Conservation (phyloP, 2,888 invertebrate species). For the Pammene aurita region DNA sequence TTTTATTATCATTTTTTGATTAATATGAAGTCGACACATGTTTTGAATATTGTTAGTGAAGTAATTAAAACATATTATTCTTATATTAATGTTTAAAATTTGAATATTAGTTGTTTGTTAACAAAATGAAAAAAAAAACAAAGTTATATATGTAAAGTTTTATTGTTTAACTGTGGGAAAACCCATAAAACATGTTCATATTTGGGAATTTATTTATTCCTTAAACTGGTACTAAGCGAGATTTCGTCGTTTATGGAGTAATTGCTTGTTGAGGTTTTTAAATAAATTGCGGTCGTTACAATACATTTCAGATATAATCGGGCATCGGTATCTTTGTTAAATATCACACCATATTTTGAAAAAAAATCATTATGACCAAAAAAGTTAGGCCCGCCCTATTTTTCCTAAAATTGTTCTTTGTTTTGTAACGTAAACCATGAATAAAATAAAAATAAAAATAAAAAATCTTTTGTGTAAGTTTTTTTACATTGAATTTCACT, state of each 20-base stretch:
- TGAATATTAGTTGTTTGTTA: neutral
- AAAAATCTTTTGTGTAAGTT: too few relatives aligned
- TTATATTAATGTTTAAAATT: neutral
- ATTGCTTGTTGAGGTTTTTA: constrained; percentile 23
- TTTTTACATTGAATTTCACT: too few relatives aligned
- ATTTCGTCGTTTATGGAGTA: constrained; percentile 21
- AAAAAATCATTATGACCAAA: too few relatives aligned
- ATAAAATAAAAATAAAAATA: too few relatives aligned
- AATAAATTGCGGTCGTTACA: constrained; percentile 29
- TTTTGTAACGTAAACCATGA: too few relatives aligned
- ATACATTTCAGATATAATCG: constrained; percentile 1
- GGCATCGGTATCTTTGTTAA: constrained; percentile 16
- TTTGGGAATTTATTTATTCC: constrained; percentile 11
- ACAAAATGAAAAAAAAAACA: neutral
- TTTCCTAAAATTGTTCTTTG: too few relatives aligned
- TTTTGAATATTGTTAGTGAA: constrained; percentile 13
- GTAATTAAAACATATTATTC: neutral
- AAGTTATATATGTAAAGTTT: neutral
- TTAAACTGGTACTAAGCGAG: constrained; percentile 22
- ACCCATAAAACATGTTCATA: neutral
- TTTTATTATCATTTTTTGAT: constrained; percentile 23
- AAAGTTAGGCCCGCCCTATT: too few relatives aligned
- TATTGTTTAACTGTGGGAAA: constrained; percentile 4
- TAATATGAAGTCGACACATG: constrained; percentile 18
- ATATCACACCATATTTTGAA: neutral